These are phyloP conservation scores for Epicauta chinensis DNA, from an alignment of 1,140 invertebrate species.

Conservation along the genomic window DNA sequence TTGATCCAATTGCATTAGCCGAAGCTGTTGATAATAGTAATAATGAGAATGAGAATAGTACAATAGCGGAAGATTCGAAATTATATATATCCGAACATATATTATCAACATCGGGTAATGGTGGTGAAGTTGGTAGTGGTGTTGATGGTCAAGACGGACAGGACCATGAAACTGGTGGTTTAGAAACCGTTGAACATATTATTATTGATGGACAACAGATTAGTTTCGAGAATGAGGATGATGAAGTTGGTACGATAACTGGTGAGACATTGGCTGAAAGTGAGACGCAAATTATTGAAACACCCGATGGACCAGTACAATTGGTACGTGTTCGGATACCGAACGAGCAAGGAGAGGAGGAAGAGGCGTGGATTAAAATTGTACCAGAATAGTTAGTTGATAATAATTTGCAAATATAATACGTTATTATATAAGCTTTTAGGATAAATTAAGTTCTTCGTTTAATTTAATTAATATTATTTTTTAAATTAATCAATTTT, in stretches of 20 bases:
- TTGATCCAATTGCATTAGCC: conserved; percentile 20
- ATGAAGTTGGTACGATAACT: conserved; percentile 36
- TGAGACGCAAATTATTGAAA: conserved; percentile 42
- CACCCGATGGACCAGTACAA: conserved; percentile 43
- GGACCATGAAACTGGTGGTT: conserved; percentile 40
- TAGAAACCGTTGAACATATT: conserved; percentile 45
- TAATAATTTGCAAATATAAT: no score
- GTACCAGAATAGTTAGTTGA: conserved; percentile 36
- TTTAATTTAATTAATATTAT: background rate
- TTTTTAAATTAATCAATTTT: no score
- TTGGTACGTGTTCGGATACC: conserved; percentile 48
- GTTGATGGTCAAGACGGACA: background rate
- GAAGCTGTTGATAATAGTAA: conserved; percentile 16
- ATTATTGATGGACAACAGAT: conserved; percentile 48
- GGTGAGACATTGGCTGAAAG: conserved; percentile 38
- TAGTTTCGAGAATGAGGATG: conserved; percentile 32
- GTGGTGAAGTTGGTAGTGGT: no score
- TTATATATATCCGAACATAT: conserved; percentile 43
- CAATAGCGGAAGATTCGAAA: conserved; percentile 43
- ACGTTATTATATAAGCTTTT: no score
- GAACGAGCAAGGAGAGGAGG: conserved; percentile 43
- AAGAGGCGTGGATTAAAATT: conserved; percentile 42
- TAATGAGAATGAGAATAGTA: conserved; percentile 12
- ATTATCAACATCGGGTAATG: background rate
- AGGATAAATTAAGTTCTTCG: no score